phyloP scores from a whole-genome alignment of 23 tunicate species.

The Botrylloides violaceus region DNA sequence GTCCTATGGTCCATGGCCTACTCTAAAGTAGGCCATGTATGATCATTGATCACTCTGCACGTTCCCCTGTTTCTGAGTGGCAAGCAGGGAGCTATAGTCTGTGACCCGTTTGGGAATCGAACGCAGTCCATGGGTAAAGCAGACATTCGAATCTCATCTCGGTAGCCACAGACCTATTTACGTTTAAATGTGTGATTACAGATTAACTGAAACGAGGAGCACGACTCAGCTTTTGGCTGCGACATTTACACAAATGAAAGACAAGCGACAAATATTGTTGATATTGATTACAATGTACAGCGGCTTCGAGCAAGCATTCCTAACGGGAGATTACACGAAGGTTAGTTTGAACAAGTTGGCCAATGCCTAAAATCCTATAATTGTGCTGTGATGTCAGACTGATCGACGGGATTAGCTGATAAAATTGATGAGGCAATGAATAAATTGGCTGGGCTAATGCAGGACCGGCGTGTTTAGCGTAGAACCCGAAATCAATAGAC shows the following conservation, averaged over 20 bases:
- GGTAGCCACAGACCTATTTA: too few species aligned
- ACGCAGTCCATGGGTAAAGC: too few species aligned
- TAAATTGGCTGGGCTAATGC: too few species aligned
- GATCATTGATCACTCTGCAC: too few species aligned
- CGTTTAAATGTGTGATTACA: constrained; percentile 1
- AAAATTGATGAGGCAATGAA: too few species aligned
- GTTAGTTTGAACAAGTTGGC: constrained; percentile 19
- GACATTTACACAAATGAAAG: constrained; percentile 72
- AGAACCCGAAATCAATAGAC: too few species aligned
- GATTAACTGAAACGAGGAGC: constrained; percentile 41
- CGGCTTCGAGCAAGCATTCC: constrained; percentile 91
- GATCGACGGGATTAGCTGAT: background rate
- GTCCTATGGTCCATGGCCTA: too few species aligned
- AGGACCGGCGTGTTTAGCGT: too few species aligned
- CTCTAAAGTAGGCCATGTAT: too few species aligned
- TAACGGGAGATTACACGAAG: constrained; percentile 83
- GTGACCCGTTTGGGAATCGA: too few species aligned
- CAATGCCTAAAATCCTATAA: background rate
- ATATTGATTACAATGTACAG: constrained; percentile 87
- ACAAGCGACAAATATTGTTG: constrained; percentile 58
- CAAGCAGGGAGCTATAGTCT: too few species aligned
- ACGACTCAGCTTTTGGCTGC: constrained; percentile 45
- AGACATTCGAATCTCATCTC: background rate
- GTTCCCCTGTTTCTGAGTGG: too few species aligned
- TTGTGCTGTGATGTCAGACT: background rate